These are phyloP conservation scores for Chaetodon trifascialis DNA, from an alignment of 2,113 vertebrate species.

Conservation along the genomic window DNA sequence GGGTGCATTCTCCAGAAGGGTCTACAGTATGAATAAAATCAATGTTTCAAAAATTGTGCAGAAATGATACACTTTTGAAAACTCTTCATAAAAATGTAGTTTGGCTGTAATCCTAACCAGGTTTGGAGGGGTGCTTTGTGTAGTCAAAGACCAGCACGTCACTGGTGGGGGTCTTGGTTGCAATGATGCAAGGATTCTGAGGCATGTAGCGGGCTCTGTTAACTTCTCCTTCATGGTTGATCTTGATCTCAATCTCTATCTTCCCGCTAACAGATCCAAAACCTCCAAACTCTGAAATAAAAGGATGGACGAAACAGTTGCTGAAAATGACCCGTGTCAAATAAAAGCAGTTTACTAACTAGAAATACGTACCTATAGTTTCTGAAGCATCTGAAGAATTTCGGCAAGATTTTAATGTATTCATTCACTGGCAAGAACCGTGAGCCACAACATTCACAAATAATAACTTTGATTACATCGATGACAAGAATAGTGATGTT, in stretches of 20 bases:
- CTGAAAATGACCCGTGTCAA: not conserved
- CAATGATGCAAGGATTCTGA: constrained; percentile 98
- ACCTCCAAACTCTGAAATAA: constrained; percentile 92
- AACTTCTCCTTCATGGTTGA: constrained; percentile 98
- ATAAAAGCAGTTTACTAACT: not conserved
- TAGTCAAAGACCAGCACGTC: constrained; percentile 99
- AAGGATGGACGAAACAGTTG: not conserved
- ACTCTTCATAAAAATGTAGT: not conserved
- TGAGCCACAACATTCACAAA: constrained; percentile 11
- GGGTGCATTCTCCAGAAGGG: constrained; percentile 97
- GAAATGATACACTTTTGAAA: not conserved
- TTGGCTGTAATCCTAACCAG: constrained; percentile 82
- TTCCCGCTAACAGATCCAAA: constrained; percentile 99
- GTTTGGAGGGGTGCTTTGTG: constrained; percentile 98
- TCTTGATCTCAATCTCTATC: constrained; percentile 99
- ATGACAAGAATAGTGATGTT: not conserved
- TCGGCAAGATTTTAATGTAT: constrained; percentile 23
- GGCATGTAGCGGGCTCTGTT: constrained; percentile 99
- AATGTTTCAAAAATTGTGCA: not conserved
- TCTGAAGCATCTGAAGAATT: constrained; percentile 49
- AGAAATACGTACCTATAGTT: constrained; percentile 23
- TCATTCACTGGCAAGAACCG: constrained; percentile 17
- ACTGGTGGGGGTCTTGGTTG: constrained; percentile 97
- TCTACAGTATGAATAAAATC: constrained; percentile 78
- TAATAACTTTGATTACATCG: not conserved